These are phyloP conservation scores for Tympanoctomys barrerae DNA, from an alignment of 2,797 vertebrate species.

Conservation along the genomic window DNA sequence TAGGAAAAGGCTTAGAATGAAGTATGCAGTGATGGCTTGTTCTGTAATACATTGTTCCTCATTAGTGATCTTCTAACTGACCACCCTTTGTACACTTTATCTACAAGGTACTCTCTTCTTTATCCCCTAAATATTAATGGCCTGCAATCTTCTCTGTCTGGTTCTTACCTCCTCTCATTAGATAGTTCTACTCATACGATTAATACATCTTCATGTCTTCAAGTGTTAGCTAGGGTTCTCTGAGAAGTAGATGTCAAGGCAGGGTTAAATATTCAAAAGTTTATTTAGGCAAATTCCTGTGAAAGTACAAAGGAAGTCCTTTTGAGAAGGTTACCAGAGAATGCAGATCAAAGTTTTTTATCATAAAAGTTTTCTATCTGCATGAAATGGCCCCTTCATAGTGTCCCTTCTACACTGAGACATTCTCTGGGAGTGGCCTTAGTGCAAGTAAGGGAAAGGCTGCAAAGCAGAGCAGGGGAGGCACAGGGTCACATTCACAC, in stretches of 20 bases:
- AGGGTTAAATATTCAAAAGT: neutral
- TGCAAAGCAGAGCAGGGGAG: neutral
- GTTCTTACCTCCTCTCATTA: neutral
- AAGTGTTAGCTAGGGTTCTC: neutral
- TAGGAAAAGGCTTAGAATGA: conserved; percentile 35
- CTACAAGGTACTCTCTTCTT: neutral
- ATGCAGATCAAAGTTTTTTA: neutral
- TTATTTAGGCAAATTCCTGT: neutral
- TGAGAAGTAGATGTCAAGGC: neutral
- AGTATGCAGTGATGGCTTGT: neutral
- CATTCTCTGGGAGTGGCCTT: neutral
- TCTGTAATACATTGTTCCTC: neutral
- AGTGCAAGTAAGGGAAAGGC: neutral
- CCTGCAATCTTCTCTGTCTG: neutral
- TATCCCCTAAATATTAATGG: neutral
- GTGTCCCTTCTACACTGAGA: neutral
- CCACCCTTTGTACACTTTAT: neutral
- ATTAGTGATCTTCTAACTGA: neutral
- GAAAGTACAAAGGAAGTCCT: neutral
- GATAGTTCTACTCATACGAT: neutral
- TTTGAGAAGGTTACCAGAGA: neutral
- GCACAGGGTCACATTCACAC: accelerated
- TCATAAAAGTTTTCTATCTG: neutral
- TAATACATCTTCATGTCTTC: neutral
- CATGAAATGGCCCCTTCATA: neutral